A percentile compares a stretch with the other conserved stretches of the same genome.
These are phyloP conservation scores for Drosophila suboccidentalis DNA, from an alignment of 2,888 invertebrate species.

Conservation along the genomic window DNA sequence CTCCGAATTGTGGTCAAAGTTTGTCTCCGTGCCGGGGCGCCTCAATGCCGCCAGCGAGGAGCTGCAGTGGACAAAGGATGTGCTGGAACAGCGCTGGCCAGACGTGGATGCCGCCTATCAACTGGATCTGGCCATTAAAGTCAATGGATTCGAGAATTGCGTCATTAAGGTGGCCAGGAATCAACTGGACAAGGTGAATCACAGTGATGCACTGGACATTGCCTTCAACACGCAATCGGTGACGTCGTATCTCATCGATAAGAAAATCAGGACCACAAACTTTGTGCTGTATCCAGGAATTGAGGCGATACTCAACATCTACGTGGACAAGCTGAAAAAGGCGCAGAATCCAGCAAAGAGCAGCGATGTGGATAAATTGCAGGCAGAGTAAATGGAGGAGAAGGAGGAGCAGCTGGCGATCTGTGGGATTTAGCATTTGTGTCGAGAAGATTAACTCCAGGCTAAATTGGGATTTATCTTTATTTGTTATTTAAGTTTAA, in stretches of 20 bases:
- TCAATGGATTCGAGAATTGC: constrained; percentile 87
- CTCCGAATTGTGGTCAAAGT: constrained; percentile 95
- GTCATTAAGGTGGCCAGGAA: constrained; percentile 86
- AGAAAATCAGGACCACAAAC: constrained; percentile 83
- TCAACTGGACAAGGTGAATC: constrained; percentile 86
- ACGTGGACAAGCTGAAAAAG: constrained; percentile 79
- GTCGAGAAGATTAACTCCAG: not conserved
- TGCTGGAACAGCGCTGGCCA: constrained; percentile 93
- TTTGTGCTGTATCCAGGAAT: constrained; percentile 85
- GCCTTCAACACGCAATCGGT: constrained; percentile 86
- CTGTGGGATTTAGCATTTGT: not conserved
- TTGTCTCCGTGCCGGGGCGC: constrained; percentile 88
- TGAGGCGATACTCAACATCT: constrained; percentile 85
- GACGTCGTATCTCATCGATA: constrained; percentile 82
- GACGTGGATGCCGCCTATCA: constrained; percentile 90
- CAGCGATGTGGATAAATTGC: constrained; percentile 37
- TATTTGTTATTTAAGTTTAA: constrained; percentile 55
- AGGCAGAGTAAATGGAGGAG: constrained; percentile 30
- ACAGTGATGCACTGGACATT: constrained; percentile 87
- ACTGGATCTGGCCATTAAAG: constrained; percentile 89
- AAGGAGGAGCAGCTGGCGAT: not conserved
- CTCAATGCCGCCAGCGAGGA: constrained; percentile 86
- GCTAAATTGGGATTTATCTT: constrained; percentile 38
- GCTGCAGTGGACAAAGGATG: constrained; percentile 89
- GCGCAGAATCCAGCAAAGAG: constrained; percentile 51